Conservation (phyloP, 2,888 invertebrate species). For the Nemoura dubitans region DNA sequence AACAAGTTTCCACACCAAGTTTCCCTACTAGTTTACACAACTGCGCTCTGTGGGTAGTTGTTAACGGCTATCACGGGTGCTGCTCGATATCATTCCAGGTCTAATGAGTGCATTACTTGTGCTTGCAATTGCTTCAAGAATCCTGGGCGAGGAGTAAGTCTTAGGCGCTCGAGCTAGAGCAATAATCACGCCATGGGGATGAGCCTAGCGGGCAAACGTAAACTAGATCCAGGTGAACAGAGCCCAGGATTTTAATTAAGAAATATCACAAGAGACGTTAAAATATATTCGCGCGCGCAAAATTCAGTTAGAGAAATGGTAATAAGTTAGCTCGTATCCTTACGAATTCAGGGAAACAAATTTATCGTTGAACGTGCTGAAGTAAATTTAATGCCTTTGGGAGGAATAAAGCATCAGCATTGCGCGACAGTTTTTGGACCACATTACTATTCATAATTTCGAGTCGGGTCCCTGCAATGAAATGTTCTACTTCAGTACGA, state of each 20-base stretch:
- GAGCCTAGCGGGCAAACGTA: not conserved
- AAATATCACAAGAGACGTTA: not conserved
- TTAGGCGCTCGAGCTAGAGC: not conserved
- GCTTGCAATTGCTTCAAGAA: not conserved
- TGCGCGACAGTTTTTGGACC: not conserved
- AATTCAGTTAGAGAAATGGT: conserved; percentile 12
- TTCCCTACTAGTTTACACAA: not conserved
- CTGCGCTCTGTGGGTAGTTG: not conserved
- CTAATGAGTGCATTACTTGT: not conserved
- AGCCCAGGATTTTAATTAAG: not conserved
- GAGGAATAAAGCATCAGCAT: not conserved
- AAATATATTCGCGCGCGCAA: not conserved
- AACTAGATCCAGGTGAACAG: conserved; percentile 12
- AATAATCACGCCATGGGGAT: not conserved
- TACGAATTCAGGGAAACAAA: conserved; percentile 5
- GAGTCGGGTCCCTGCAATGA: too few relatives aligned
- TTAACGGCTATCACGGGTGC: not conserved
- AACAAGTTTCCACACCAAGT: not conserved
- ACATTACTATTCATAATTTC: not conserved
- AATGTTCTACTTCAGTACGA: too few relatives aligned
- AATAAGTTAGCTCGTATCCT: not conserved
- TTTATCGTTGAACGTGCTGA: not conserved
- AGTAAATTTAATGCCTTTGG: not conserved
- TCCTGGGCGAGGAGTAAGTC: not conserved
- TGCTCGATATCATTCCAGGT: not conserved